phyloP scores from a whole-genome alignment of 2,888 invertebrate species.

The Volucella bombylans region DNA sequence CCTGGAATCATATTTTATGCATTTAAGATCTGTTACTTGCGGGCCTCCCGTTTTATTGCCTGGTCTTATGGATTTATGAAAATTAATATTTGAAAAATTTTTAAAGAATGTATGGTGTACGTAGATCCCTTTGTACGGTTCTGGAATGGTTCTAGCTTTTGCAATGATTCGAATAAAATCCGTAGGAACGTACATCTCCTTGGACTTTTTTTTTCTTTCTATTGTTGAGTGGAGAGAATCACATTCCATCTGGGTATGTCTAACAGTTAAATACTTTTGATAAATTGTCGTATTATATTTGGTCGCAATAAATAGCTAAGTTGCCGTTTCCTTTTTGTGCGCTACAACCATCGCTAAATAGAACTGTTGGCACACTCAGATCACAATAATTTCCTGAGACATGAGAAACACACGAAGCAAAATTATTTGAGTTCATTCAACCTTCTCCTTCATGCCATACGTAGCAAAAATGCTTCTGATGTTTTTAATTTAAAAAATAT shows the following conservation, averaged over 20 bases:
- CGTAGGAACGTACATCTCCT: constrained; percentile 4
- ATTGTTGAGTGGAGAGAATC: constrained; percentile 26
- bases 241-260: constrained; percentile 44
- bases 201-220: not conserved
- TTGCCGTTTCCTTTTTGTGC: constrained; percentile 38
- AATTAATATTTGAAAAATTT: constrained; percentile 14
- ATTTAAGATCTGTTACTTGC: constrained; percentile 11
- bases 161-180: constrained; percentile 3
- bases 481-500: constrained; percentile 62
- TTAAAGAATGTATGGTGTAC: constrained; percentile 12
- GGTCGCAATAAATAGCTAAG: constrained; percentile 15
- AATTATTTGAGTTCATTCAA: constrained; percentile 61
- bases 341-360: constrained; percentile 35
- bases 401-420: constrained; percentile 48
- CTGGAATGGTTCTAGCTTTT: constrained; percentile 7
- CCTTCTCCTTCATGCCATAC: constrained; percentile 62
- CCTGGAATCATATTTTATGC: constrained; percentile 8
- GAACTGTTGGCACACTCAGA: constrained; percentile 15
- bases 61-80: constrained; percentile 19
- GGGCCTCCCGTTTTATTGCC: constrained; percentile 9
- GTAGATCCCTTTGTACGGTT: constrained; percentile 14
- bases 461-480: constrained; percentile 51
- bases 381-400: constrained; percentile 28
- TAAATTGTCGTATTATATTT: constrained; percentile 30
- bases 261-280: constrained; percentile 39